These are phyloP conservation scores for Stichopus chloronotus DNA, from an alignment of 35 echinoderm and acorn worm species.

Conservation along the genomic window DNA sequence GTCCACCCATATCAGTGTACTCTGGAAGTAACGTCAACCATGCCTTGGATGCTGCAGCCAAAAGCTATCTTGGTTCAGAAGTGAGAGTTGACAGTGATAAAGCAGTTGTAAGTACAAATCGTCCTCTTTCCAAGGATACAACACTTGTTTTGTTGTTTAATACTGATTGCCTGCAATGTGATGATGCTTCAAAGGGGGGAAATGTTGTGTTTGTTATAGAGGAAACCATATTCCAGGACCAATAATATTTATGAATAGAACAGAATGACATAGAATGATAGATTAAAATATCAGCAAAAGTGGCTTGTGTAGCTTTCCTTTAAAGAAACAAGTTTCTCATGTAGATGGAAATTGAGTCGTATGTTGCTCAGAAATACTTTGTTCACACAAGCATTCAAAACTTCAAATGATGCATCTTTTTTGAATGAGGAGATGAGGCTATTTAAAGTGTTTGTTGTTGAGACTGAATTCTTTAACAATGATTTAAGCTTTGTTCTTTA, in stretches of 20 bases:
- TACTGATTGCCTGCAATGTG: neutral
- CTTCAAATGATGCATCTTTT: no score
- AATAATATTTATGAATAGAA: neutral
- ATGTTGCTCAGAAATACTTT: no score
- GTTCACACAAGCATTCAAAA: no score
- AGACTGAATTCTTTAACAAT: no score
- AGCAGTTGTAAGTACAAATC: neutral
- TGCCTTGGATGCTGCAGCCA: constrained; percentile 68
- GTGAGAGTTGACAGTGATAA: constrained; percentile 19
- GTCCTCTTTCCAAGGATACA: neutral
- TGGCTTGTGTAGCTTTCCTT: no score
- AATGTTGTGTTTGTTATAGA: neutral
- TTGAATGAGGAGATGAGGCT: no score
- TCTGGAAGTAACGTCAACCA: constrained; percentile 72
- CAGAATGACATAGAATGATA: neutral
- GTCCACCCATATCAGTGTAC: constrained; percentile 87
- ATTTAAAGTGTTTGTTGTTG: no score
- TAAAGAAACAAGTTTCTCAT: no score
- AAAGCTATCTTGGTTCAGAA: constrained; percentile 75
- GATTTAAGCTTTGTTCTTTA: no score
- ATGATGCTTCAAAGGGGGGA: neutral
- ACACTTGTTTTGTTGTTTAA: neutral
- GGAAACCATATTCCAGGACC: neutral
- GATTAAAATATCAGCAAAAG: no score
- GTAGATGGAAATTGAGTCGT: no score